Evolutionary conservation across 2,113 vertebrate species (phyloP), one percentile per base, ranked within the genome.

Genomic region (Speoplatyrhinus poulsoni): DNA sequence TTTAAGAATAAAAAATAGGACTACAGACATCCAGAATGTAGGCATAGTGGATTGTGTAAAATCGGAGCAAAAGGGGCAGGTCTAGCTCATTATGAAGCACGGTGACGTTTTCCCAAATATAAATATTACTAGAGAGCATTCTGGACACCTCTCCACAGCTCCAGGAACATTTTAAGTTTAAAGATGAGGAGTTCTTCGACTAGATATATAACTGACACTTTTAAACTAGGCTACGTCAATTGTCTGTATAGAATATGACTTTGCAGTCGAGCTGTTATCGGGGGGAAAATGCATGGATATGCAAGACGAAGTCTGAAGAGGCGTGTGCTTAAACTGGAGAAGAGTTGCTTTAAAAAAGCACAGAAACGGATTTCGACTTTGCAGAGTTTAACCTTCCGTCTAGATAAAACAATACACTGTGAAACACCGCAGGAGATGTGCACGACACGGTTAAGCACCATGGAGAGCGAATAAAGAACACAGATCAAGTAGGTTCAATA

Each of bases 71-170:
- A 41, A 6, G 36, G 82, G 87, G 87, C 66, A 81, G 85, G 80
- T 80, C 84, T 67, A 78, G 57, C 12, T n/a, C 71, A 70, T 65
- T 16, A 15, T 67, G 62, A 81, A 72, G 73, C 58, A 59, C 71
- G 64, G 52, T 67, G 76, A 69, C 57, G 58, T 62, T 58, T 54
- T 17, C 15, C 50, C 58, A 32, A 46, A 12, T 53, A 76, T 88
- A 87, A 83, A 87, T 81, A 70, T 16, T 15, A n/a, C 5, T 33
- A 8, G 61, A 8, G 61, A n/a, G 64, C 19, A 15, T 50, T 1
- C 9, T 55, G 16, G 48, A 41, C 36, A 41, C 36, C 56, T 26
- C 46, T 26, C 46, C 26, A 16, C 26, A 41, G 62, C 60, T 50
- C 49, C 49, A 13, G 49, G 36, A 41, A 41, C 36, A 1, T 41